Evolutionary conservation across 2,797 vertebrate genomes (phyloP).

Genomic region (Dicrostonyx torquatus): DNA sequence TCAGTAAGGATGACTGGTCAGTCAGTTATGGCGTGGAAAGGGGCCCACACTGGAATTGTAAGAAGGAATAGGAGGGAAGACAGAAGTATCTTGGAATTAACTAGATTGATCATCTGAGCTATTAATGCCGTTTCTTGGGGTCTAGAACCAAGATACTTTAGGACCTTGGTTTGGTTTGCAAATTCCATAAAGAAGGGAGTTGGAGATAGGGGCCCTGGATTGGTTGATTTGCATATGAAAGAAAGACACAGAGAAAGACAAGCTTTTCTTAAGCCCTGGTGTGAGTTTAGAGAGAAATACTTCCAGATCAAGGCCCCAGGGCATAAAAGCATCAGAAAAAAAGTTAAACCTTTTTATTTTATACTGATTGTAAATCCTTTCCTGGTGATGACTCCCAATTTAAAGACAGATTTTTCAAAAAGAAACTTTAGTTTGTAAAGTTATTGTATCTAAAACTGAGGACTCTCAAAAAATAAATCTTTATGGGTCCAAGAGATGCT

Average conservation of each 20-base stretch:
- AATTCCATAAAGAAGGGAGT: not conserved
- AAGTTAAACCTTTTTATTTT: not conserved
- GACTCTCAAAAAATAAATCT: not conserved
- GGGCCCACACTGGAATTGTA: not conserved
- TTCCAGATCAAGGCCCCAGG: not conserved
- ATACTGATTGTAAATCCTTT: conserved; percentile 4
- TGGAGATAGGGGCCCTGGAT: not conserved
- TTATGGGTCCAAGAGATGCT: not conserved
- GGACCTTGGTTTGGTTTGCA: not conserved
- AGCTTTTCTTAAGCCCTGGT: not conserved
- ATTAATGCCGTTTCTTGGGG: not conserved
- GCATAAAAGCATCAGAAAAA: conserved; percentile 40
- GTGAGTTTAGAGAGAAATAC: not conserved
- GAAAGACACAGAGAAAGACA: not conserved
- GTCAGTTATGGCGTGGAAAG: not conserved
- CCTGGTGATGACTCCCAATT: not conserved
- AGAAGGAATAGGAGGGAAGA: not conserved
- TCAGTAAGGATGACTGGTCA: too few relatives aligned
- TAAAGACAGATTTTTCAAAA: not conserved
- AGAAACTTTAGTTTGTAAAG: conserved; percentile 45
- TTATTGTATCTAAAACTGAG: conserved; percentile 36
- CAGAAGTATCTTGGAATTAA: not conserved
- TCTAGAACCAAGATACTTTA: not conserved
- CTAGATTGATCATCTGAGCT: not conserved
- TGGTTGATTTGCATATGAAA: conserved; percentile 50